Evolutionary conservation across 2,113 vertebrate species (phyloP), one percentile per base, ranked within the genome.

Genomic region (Gallinago jamesoni): DNA sequence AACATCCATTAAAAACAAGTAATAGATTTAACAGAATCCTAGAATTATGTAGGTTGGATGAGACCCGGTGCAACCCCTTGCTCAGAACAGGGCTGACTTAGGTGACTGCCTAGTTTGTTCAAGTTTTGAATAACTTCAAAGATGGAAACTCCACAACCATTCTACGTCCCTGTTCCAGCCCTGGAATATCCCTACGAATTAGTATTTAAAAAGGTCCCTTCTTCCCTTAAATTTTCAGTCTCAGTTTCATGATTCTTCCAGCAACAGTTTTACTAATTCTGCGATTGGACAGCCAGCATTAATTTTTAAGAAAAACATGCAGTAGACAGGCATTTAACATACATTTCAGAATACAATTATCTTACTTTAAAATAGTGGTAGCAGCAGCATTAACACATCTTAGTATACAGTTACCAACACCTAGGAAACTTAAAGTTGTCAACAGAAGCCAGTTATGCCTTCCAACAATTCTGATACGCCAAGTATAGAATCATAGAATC

Each of bases 121-220:
- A 68, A 14, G 45, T 43, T 73, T 39, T 47, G 7, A 69, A 2
- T 43, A 75, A 78, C 9, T 76, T 15, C 53, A 25, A 73, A 56
- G 9, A 60, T 0, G 24, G 22, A 86, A 14, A 89, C 4, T 59
- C 8, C 5, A 59, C 7, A 73, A 47, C 2, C 1, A 3, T 23
- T 39, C 33, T 21, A 55, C 16, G 27, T 1, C 6, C 6, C 8
- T 23, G 21, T 52, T 33, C 35, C 21, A 72, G 11, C 10, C 24
- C 20, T 39, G 24, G 6, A 69, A 77, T 35, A 74, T 41, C 4
- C 8, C 8, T 63, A 31, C 14, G 67, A 55, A 45, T 10, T 6
- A 35, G 2, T 39, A n/a, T 35, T 77, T 21, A 4, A 35, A 53
- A 47, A 62, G 12, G 8, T 16, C 15, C 10, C 14, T 62, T 43